These are phyloP conservation scores for Chondrilla cf. caribensis DNA, from an alignment of 37 sponge, comb jelly and placozoan species.

Conservation along the genomic window DNA sequence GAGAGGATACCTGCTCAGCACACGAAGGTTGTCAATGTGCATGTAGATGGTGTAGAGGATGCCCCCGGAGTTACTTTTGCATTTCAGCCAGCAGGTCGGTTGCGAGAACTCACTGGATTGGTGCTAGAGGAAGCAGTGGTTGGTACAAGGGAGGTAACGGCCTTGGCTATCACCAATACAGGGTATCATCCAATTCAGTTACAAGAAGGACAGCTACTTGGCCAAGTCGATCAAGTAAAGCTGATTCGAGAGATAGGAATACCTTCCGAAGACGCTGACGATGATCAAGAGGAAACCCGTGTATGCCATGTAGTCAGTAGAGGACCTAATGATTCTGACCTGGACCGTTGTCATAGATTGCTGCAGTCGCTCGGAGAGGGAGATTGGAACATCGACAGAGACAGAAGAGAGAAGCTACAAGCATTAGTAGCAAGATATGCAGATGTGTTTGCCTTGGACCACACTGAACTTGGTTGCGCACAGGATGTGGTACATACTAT, in stretches of 20 bases:
- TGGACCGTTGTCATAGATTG: too few relatives aligned
- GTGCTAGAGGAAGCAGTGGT: background rate
- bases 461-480: too few relatives aligned
- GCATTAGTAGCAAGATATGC: too few relatives aligned
- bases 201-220: constrained; percentile 22
- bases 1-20: constrained; percentile 27
- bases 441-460: too few relatives aligned
- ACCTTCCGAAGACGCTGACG: too few relatives aligned
- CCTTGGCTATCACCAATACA: constrained; percentile 30
- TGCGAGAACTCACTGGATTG: background rate
- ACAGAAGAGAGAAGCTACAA: too few relatives aligned
- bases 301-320: too few relatives aligned
- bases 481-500: too few relatives aligned
- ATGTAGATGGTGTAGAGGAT: background rate
- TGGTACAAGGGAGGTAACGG: background rate
- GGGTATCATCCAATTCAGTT: constrained; percentile 11
- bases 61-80: background rate
- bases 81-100: constrained; percentile 16
- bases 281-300: too few relatives aligned
- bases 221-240: background rate
- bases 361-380: too few relatives aligned
- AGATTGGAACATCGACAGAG: too few relatives aligned
- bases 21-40: constrained; percentile 13
- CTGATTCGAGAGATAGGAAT: background rate
- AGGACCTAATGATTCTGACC: too few relatives aligned